Evolutionary conservation across 1,140 invertebrate species (phyloP).

Genomic region (Bombyx mandarina): DNA sequence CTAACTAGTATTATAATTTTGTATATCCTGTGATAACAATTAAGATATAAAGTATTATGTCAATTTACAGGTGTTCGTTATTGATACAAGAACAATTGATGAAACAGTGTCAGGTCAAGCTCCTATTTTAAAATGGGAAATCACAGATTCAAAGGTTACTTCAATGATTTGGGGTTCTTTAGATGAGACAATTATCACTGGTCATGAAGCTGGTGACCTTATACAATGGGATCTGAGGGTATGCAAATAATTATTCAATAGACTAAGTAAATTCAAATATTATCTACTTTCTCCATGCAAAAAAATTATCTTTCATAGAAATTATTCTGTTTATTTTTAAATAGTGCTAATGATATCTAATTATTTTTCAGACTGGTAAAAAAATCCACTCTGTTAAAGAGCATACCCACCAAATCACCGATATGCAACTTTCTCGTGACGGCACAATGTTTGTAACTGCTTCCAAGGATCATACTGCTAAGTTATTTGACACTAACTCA

Average conservation of each 20-base stretch:
- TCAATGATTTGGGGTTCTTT: constrained; percentile 93
- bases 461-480: constrained; percentile 94
- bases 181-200: constrained; percentile 93
- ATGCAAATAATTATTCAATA: constrained; percentile 25
- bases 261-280: too few species aligned
- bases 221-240: constrained; percentile 92
- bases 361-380: constrained; percentile 79
- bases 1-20: too few species aligned
- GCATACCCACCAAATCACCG: constrained; percentile 91
- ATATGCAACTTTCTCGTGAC: constrained; percentile 95
- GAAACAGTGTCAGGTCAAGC: constrained; percentile 63
- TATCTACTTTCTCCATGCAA: too few species aligned
- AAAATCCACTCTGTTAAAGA: constrained; percentile 82
- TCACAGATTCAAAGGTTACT: constrained; percentile 84
- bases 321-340: not conserved
- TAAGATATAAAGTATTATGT: not conserved
- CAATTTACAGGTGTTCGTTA: constrained; percentile 77
- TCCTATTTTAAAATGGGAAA: constrained; percentile 67
- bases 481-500: constrained; percentile 91
- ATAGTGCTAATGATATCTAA: not conserved
- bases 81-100: constrained; percentile 84
- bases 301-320: too few species aligned
- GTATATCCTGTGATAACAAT: too few species aligned
- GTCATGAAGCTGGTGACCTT: constrained; percentile 94
- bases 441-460: constrained; percentile 97